Percentiles rank a stretch among this genome's conserved stretches.
Evolutionary conservation across 2,888 invertebrate genomes (phyloP).

Genomic region (Platynereis dumerilii): DNA sequence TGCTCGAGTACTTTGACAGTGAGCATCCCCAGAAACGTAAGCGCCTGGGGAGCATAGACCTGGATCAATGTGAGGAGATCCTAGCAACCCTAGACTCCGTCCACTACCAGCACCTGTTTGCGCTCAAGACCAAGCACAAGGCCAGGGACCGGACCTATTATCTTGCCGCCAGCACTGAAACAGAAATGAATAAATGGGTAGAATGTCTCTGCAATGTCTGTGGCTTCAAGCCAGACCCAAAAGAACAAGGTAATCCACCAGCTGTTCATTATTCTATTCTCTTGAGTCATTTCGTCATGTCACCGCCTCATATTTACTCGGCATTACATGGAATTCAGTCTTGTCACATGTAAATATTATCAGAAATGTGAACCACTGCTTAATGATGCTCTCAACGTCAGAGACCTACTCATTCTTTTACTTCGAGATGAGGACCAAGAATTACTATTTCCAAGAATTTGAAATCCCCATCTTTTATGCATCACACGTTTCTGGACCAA

Average conservation of each 20-base stretch:
- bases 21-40: slow-evolving; percentile 22
- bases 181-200: slow-evolving; percentile 95
- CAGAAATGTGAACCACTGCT: too few relatives aligned
- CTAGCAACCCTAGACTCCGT: slow-evolving; percentile 57
- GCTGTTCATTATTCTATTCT: too few relatives aligned
- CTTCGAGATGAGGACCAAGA: too few relatives aligned
- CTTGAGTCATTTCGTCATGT: too few relatives aligned
- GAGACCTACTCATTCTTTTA: too few relatives aligned
- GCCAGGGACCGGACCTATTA: slow-evolving; percentile 82
- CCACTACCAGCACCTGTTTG: slow-evolving; percentile 52
- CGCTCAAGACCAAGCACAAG: slow-evolving; percentile 56
- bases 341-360: too few relatives aligned
- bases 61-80: slow-evolving; percentile 96
- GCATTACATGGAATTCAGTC: too few relatives aligned
- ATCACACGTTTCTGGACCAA: too few relatives aligned
- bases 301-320: too few relatives aligned
- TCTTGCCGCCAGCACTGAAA: slow-evolving; percentile 88
- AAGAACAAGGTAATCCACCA: slow-evolving; percentile 7
- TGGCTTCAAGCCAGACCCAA: slow-evolving; percentile 28
- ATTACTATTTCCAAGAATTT: too few relatives aligned
- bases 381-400: too few relatives aligned
- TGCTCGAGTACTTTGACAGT: slow-evolving; percentile 91
- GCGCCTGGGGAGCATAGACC: slow-evolving; percentile 71
- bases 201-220: slow-evolving; percentile 92
- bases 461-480: too few relatives aligned